Percentiles rank a stretch among this genome's conserved stretches.
Evolutionary conservation across 2,113 vertebrate genomes (phyloP).

Genomic region (Bubo bubo): DNA sequence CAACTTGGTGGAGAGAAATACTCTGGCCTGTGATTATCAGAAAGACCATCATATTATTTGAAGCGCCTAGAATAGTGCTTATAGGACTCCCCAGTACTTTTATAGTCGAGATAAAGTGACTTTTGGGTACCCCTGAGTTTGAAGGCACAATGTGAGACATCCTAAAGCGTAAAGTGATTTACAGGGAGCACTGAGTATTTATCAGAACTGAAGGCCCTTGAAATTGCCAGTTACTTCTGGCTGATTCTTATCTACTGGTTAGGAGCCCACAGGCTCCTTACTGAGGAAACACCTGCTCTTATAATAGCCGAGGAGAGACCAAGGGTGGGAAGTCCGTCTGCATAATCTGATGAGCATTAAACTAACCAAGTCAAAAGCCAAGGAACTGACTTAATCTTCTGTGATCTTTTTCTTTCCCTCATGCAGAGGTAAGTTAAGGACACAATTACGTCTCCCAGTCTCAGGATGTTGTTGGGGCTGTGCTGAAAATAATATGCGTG

Average conservation of each 20-base stretch:
- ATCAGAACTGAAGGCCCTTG: neutral
- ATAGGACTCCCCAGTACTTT: neutral
- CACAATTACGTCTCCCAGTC: neutral
- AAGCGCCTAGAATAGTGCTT: neutral
- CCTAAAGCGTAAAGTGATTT: neutral
- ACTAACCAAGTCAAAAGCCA: conserved; percentile 40
- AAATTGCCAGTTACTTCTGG: neutral
- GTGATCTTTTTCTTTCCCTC: neutral
- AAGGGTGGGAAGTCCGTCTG: conserved; percentile 7
- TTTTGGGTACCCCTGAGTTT: neutral
- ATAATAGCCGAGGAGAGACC: neutral
- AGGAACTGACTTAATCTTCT: conserved; percentile 37
- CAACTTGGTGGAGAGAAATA: neutral
- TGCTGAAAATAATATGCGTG: neutral
- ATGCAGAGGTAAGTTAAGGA: conserved; percentile 3
- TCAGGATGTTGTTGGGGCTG: neutral
- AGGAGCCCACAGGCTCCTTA: neutral
- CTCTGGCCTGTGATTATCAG: neutral
- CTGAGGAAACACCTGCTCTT: conserved; percentile 41
- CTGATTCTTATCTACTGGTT: neutral
- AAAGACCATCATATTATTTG: neutral
- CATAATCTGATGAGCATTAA: conserved; percentile 54
- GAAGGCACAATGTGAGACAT: neutral
- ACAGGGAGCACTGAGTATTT: neutral
- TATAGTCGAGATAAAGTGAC: neutral